Evolutionary conservation across 2,888 invertebrate genomes (phyloP), one percentile per base, ranked within the genome.

Genomic region (Rhogogaster chlorosoma): DNA sequence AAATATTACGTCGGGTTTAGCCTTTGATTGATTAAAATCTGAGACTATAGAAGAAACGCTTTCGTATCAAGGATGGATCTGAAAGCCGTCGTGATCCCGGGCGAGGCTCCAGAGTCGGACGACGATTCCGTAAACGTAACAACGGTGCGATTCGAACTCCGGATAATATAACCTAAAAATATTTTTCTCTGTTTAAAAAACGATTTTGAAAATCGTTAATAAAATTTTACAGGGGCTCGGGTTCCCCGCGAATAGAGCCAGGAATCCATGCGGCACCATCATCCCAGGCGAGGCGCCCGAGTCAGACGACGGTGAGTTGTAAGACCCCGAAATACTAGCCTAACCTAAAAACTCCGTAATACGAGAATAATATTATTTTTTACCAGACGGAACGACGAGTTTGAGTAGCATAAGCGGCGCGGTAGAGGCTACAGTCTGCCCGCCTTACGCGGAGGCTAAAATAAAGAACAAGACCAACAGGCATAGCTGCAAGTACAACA

Each of bases 71-170:
- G 32, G 64, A 93, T 93, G 93, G 93, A 93, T 87, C 85, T 90
- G 10, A 93, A 92, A 87, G 93, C 93, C 84, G 90, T 92, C 10
- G 92, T 93, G 67, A 87, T 93, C 45, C 89, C 92, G 77, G 93
- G 93, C 45, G 93, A 93, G 87, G 93, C 93, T 83, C 92, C 93
- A 75, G 93, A 93, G 87, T 93, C 93, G 18, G 93, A 93, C 70
- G 93, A 93, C 53, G 93, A 93, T 83, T 84, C 84, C 4, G 88
- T 89, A 0, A 91, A 89, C 67, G 87, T 92, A 29, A 88, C 88
- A 45, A 90, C 89, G n/a, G 93, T 92, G 87, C 85, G 18, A 15
- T 3, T 4, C 18, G 0, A 49, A 0, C 38, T 18, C 49, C 4
- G 18, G 1, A 15, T 7, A 77, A 38, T n/a, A 12, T 57, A 61